Conservation (phyloP, 2,797 vertebrate species). For the Acomys russatus region DNA sequence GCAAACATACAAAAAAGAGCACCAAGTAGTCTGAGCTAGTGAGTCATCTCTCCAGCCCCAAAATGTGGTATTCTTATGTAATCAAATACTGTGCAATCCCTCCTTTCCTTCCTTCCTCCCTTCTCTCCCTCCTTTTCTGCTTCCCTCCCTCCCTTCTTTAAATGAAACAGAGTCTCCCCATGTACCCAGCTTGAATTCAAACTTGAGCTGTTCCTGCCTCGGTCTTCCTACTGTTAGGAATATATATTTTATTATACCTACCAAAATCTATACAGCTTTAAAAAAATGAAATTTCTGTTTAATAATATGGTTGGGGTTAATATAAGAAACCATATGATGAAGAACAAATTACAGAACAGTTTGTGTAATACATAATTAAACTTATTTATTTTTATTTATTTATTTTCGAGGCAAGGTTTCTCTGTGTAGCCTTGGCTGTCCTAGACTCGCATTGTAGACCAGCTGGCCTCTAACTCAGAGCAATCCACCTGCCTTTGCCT, state of each 20-base stretch:
- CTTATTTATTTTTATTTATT: neutral
- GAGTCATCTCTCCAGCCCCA: neutral
- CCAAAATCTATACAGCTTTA: neutral
- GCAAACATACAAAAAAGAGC: neutral
- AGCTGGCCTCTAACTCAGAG: too few species aligned
- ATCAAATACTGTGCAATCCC: neutral
- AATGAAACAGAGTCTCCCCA: neutral
- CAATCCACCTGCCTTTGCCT: too few species aligned
- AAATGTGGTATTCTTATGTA: slow-evolving; percentile 35
- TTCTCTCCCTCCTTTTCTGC: neutral
- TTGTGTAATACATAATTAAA: slow-evolving; percentile 8
- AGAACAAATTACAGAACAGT: slow-evolving; percentile 42
- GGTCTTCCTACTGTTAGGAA: neutral
- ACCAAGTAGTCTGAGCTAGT: neutral
- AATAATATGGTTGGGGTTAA: neutral
- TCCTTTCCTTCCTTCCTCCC: neutral
- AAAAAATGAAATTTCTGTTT: slow-evolving; percentile 31
- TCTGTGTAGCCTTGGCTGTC: too few species aligned
- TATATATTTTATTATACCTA: neutral
- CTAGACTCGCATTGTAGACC: too few species aligned
- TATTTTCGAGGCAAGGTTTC: too few species aligned
- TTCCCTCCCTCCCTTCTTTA: neutral
- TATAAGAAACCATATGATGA: slow-evolving; percentile 25
- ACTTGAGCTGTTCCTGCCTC: neutral
- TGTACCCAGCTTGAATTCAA: neutral